Base-by-base conservation (phyloP, 1,140 invertebrate species). In the Drosophila orosa region DNA sequence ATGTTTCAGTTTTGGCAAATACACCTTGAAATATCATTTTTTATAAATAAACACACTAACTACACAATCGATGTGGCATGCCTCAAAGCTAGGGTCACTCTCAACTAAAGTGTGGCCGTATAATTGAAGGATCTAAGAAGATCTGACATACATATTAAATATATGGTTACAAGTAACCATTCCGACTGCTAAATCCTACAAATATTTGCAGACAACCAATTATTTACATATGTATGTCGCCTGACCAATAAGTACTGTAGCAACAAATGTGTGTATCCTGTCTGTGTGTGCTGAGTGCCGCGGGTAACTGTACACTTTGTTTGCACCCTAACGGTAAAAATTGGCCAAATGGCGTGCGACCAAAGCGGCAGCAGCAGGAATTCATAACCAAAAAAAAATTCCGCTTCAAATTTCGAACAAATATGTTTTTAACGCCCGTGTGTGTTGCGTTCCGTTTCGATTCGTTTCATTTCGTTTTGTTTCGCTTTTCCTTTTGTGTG, bases 361-460 rank as follows among this genome's bases (percentile, higher is more conserved):
- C 55, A 54, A 19, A 47, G 42, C 9, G 47, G 22, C 27, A 17
- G 25, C 45, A 9, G 58, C 13, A 10, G 31, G 12, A 19, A 19
- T 50, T 47, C 59, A 19, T 17, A 69, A 71, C 37, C 19, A 31
- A 61, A 65, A 72, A 22, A 31, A 61, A 65, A 72, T 55, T 67
- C 63, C 62, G 73, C 63, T 61, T 84, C 67, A 77, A 84, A 84
- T 85, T 85, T 84, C 81, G 50, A 57, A 63, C 44, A 61, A 74
- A 83, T 76, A 68, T 76, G 66, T 71, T 71, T 72, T 72, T 72
- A 33, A 71, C 68, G 68, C 52, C 54, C 50, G 65, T 71, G 42
- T 47, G 35, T 71, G 50, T 17, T 19, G 27, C 12, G 48, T 35
- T 54, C 19, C 31, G 29, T 50, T 50, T 13, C 48, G 12, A 31